These are phyloP conservation scores for Lepeophtheirus nordmannii DNA, from an alignment of 2,888 invertebrate species.

Conservation along the genomic window DNA sequence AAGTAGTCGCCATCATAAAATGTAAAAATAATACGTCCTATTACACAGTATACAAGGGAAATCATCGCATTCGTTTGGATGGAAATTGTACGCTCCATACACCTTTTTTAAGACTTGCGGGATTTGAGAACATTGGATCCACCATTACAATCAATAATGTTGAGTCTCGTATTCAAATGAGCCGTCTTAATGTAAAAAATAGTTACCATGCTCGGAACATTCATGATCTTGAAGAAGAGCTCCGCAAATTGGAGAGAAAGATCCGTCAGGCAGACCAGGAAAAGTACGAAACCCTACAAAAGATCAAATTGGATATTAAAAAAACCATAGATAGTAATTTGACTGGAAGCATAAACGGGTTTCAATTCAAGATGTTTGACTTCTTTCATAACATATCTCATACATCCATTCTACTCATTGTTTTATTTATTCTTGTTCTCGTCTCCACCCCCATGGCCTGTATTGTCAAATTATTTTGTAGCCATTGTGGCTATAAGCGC, in stretches of 20 bases:
- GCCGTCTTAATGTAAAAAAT: neutral
- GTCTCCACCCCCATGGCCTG: neutral
- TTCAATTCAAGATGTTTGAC: neutral
- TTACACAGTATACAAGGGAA: neutral
- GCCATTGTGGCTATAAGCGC: neutral
- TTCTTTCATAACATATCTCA: neutral
- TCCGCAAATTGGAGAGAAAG: neutral
- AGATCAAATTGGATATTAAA: neutral
- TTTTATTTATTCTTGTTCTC: neutral
- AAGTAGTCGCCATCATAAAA: neutral
- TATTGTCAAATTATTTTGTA: neutral
- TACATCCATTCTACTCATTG: neutral
- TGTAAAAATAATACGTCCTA: neutral
- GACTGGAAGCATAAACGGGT: neutral
- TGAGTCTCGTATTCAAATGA: neutral
- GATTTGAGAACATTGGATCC: constrained; percentile 1
- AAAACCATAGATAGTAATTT: neutral
- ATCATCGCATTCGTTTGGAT: neutral
- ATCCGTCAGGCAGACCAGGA: neutral
- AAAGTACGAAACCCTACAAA: neutral
- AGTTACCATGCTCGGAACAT: constrained; percentile 1
- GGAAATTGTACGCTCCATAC: constrained; percentile 1
- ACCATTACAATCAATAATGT: neutral
- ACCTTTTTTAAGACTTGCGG: neutral
- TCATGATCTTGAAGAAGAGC: neutral